These are phyloP conservation scores for Selene dorsalis DNA, from an alignment of 2,797 vertebrate species.

Conservation along the genomic window DNA sequence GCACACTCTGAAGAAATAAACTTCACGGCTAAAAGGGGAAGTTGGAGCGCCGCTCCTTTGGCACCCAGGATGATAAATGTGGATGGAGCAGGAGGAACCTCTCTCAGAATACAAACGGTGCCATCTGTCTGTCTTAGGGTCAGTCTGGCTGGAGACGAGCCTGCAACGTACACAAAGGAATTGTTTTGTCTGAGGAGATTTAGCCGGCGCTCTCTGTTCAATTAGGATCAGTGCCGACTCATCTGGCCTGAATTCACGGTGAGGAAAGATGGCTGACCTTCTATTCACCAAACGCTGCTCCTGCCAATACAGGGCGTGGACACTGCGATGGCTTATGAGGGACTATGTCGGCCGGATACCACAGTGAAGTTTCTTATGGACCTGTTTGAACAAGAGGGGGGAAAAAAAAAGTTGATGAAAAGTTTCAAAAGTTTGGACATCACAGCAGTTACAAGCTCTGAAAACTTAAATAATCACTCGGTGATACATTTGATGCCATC, in stretches of 20 bases:
- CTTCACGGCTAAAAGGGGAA: constrained; percentile 63
- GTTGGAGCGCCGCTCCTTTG: constrained; percentile 55
- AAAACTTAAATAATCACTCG: not conserved
- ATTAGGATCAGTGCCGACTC: constrained; percentile 48
- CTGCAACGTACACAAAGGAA: constrained; percentile 70
- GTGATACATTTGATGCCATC: constrained; percentile 7
- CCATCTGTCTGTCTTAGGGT: constrained; percentile 53
- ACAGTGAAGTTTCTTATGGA: constrained; percentile 31
- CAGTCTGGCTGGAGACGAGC: constrained; percentile 60
- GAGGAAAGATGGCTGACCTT: constrained; percentile 74
- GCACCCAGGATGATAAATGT: constrained; percentile 64
- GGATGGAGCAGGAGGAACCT: constrained; percentile 55
- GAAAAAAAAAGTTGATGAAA: constrained; percentile 9
- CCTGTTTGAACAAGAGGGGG: constrained; percentile 27
- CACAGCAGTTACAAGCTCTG: not conserved
- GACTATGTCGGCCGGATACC: constrained; percentile 43
- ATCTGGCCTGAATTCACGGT: constrained; percentile 51
- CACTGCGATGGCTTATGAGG: constrained; percentile 28
- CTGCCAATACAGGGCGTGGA: constrained; percentile 60
- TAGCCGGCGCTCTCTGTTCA: constrained; percentile 57
- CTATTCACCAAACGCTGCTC: constrained; percentile 55
- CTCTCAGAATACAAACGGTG: constrained; percentile 55
- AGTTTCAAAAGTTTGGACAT: constrained; percentile 11
- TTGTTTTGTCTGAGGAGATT: constrained; percentile 74
- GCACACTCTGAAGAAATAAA: constrained; percentile 70